Percentiles rank a stretch among this genome's conserved stretches.
These are phyloP conservation scores for Macrotus californicus DNA, from an alignment of 2,113 vertebrate genomes.

Conservation along the genomic window DNA sequence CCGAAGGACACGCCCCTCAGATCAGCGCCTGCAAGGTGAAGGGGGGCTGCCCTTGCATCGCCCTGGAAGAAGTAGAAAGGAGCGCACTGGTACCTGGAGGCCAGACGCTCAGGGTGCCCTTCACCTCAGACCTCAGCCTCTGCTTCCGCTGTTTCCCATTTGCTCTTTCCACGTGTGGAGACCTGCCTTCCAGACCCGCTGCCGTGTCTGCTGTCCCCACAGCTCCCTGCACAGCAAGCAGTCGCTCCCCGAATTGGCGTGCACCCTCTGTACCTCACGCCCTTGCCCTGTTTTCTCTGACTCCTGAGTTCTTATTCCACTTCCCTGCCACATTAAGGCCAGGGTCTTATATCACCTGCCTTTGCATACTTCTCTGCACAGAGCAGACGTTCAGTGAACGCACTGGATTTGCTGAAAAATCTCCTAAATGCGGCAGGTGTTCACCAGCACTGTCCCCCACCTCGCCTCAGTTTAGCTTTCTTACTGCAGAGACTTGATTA, in stretches of 20 bases:
- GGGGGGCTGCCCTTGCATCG: background rate
- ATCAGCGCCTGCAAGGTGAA: rapidly evolving
- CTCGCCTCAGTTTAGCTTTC: background rate
- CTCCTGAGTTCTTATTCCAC: background rate
- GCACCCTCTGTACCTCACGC: rapidly evolving
- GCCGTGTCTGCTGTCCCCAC: background rate
- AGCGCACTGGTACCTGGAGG: too few relatives aligned
- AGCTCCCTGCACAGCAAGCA: rapidly evolving
- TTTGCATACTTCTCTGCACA: background rate
- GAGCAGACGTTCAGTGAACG: background rate
- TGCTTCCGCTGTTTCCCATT: rapidly evolving
- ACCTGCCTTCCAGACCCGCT: rapidly evolving
- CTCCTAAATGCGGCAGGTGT: background rate
- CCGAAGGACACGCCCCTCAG: background rate
- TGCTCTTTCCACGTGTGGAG: background rate
- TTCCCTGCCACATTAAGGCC: background rate
- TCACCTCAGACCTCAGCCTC: background rate
- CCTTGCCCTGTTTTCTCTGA: background rate
- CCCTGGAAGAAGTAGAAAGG: background rate
- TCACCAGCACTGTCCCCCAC: rapidly evolving
- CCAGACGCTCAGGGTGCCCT: background rate
- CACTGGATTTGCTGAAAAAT: background rate
- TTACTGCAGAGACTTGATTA: background rate
- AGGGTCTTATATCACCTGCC: background rate
- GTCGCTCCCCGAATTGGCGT: background rate